These are phyloP conservation scores for Hylia prasina DNA, from an alignment of 2,113 vertebrate species.

Conservation along the genomic window DNA sequence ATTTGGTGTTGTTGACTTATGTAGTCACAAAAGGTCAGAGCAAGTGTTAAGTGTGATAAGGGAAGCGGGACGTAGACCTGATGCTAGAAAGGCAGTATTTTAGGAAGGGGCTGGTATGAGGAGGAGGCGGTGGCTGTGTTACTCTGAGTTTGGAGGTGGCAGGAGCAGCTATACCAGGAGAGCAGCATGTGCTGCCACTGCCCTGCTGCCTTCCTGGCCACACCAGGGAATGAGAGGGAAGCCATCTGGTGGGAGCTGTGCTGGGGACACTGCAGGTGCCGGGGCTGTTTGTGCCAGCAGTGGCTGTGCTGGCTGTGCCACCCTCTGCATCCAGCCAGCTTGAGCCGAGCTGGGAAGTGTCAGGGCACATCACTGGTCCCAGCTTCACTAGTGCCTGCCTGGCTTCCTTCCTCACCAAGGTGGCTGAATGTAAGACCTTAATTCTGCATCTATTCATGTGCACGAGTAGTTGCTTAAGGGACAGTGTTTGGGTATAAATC, in stretches of 20 bases:
- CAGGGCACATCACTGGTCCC: rapidly evolving
- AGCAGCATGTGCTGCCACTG: neutral
- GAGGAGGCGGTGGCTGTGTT: neutral
- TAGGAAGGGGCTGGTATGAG: neutral
- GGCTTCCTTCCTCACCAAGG: neutral
- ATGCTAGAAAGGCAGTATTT: neutral
- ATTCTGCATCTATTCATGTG: rapidly evolving
- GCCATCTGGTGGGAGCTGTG: neutral
- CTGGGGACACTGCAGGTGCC: rapidly evolving
- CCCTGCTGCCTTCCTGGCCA: neutral
- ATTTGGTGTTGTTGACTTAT: neutral
- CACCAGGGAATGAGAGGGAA: rapidly evolving
- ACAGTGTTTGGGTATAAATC: neutral
- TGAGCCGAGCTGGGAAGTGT: rapidly evolving
- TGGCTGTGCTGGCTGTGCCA: neutral
- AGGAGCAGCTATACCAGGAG: neutral
- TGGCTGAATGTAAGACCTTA: rapidly evolving
- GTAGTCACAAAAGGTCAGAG: neutral
- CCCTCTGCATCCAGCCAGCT: neutral
- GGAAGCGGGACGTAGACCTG: neutral
- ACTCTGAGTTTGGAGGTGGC: neutral
- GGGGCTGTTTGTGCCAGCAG: rapidly evolving
- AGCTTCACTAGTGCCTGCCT: neutral
- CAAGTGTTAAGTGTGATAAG: neutral
- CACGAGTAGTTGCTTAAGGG: neutral